Base-by-base conservation (phyloP, 2,113 vertebrate species). In the Sceloporus tristichus region DNA sequence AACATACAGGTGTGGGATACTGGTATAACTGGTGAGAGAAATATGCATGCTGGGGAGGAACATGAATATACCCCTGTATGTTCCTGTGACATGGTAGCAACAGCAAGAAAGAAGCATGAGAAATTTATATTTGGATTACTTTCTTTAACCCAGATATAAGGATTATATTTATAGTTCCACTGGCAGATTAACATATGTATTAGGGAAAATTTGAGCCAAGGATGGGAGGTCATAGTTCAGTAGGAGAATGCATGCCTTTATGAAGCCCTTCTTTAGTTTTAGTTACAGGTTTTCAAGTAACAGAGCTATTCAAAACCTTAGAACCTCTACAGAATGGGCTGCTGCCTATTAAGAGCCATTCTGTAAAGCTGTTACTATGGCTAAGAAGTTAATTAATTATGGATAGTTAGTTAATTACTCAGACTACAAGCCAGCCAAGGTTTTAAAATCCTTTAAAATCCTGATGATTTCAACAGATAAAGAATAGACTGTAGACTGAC, bases 101-200 rank as follows among this genome's bases (percentile, higher is more conserved):
- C 34, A 82, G 62, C 5, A 68, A 29, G 23, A 42, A 42, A 62
- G 62, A 42, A 34, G 11, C 7, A 18, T 77, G 40, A 13, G 19
- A 38, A 7, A 23, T 25, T 79, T 92, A 62, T 3, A 73, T 83
- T 65, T 23, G 11, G 0, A 16, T 40, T 75, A n/a, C n/a, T 38
- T 40, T 21, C 21, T 81, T 81, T 40, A 62, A 40, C 23, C 19
- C 18, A 42, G 4, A 27, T 42, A 27, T 48, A 23, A 42, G 34
- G 62, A 68, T 10, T 42, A 1, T 81, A 66, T 88, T 91, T 87
- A 8, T 80, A 89, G 3, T 79, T 85, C 81, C 78, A 92, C 25
- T 54, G 66, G 84, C n/a, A 83, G 1, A 1, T 82, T 88, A n/a
- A 2, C 56, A 4, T 62, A 14, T 16, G 3, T 83, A 66, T 54